Conservation (phyloP, 2,888 invertebrate species). For the Phytoseiulus persimilis region DNA sequence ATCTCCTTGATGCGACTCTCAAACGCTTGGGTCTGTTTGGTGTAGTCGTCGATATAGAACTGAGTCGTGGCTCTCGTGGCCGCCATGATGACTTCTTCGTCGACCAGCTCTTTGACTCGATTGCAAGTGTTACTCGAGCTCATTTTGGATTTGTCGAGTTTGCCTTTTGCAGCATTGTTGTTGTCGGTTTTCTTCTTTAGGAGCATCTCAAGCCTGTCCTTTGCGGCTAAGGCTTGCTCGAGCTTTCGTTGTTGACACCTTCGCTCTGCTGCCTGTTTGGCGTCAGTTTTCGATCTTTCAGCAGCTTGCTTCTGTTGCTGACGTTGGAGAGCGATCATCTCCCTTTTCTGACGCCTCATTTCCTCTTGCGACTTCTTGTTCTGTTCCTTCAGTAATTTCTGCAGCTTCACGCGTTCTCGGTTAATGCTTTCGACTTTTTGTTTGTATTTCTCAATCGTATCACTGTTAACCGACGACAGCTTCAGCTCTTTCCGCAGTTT, state of each 20-base stretch:
- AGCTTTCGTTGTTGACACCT: slow-evolving; percentile 27
- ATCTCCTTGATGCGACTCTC: slow-evolving; percentile 5
- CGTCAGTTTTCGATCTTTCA: neutral
- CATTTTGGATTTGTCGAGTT: neutral
- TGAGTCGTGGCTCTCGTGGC: slow-evolving; percentile 11
- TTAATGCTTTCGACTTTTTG: slow-evolving; percentile 13
- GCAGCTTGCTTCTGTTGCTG: slow-evolving; percentile 14
- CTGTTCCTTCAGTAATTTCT: slow-evolving; percentile 24
- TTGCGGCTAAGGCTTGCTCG: slow-evolving; percentile 13
- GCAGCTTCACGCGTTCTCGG: slow-evolving; percentile 20
- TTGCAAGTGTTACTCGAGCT: neutral
- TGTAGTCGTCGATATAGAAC: slow-evolving; percentile 34
- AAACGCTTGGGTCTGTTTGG: slow-evolving; percentile 24
- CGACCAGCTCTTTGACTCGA: slow-evolving; percentile 9
- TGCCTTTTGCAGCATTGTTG: neutral
- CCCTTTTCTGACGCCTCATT: slow-evolving; percentile 9
- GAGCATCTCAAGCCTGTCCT: slow-evolving; percentile 32
- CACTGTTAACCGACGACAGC: neutral
- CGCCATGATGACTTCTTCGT: slow-evolving; percentile 32
- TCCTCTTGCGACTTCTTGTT: slow-evolving; percentile 19
- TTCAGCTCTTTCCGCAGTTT: slow-evolving; percentile 13
- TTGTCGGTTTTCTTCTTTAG: slow-evolving; percentile 23
- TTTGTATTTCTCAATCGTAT: slow-evolving; percentile 22
- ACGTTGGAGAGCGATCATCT: slow-evolving; percentile 30
- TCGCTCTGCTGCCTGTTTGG: slow-evolving; percentile 19